Evolutionary conservation across 2,113 vertebrate species (phyloP).

Genomic region (Pagrus major): DNA sequence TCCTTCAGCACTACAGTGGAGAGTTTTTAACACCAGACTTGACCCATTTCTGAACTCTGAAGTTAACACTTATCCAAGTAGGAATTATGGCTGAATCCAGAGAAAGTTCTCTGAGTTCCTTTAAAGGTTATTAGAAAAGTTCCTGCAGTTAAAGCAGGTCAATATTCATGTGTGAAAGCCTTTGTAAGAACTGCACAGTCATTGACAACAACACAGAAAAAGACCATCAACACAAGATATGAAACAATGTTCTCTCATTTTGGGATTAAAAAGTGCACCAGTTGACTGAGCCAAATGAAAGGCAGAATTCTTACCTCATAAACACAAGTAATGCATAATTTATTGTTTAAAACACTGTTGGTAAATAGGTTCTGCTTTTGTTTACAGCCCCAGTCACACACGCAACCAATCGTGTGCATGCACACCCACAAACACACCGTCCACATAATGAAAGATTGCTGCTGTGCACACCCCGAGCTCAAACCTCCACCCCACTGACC

Average conservation of each 20-base stretch:
- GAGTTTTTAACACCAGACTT: background rate
- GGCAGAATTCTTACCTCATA: background rate
- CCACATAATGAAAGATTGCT: background rate
- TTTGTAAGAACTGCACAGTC: background rate
- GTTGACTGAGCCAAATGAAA: background rate
- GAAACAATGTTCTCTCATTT: slow-evolving; percentile 1
- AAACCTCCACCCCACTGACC: slow-evolving; percentile 13
- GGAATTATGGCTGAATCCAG: background rate
- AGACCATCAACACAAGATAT: background rate
- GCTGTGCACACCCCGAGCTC: background rate
- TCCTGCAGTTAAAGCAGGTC: background rate
- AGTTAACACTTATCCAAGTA: background rate
- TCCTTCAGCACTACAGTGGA: background rate
- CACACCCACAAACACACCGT: background rate
- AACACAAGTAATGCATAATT: slow-evolving; percentile 34
- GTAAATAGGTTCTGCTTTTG: slow-evolving; percentile 2
- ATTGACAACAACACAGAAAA: background rate
- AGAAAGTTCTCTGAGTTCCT: background rate
- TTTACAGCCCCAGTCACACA: background rate
- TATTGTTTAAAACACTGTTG: background rate
- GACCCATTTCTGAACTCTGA: background rate
- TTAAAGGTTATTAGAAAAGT: background rate
- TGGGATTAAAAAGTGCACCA: background rate
- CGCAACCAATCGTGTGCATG: background rate
- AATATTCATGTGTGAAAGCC: background rate